Base-by-base conservation (phyloP, 2,113 vertebrate genomes). In the Lepus americanus region DNA sequence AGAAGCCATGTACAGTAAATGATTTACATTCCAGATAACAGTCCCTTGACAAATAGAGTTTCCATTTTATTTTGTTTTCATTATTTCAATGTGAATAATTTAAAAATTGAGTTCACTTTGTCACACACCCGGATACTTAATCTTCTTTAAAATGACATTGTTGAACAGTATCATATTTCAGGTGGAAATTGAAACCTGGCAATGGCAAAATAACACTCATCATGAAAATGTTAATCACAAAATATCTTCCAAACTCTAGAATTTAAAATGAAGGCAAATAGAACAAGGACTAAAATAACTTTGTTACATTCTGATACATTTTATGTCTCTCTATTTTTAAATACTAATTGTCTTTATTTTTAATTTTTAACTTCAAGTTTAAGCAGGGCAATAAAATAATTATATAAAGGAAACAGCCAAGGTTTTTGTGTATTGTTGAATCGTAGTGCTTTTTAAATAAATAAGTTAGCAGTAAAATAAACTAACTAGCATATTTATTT, bases 251-350 rank as follows among this genome's bases (percentile, higher is more conserved):
- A 87, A 90, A 76, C 1, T 84, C 36, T 14, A 49, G 83, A 96
- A 97, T 63, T 95, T 80, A 97, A 98, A 96, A 83, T 80, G 84
- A 84, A 96, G 95, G 87, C 63, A 94, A 96, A 87, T 93, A 95
- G 66, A 49, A 78, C 39, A 76, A 93, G 63, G 96, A 95, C 10
- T 55, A 95, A 92, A 33, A 95, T 83, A 90, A 8, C 13, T 33
- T 84, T 63, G 97, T 90, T 90, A 94, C 0, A 91, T 91, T 97
- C 49, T 90, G 17, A 93, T 95, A 0, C 1, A 92, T 97, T 94
- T 93, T 20, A 16, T 96, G 92, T 20, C 29, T 91, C 76, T 53
- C 6, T 94, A 87, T 92, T 63, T 90, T 96, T 94, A 95, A 23
- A 33, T 16, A 89, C 86, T 17, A 87, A 63, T 79, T 89, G 64